Percentiles rank a stretch among this genome's conserved stretches.
These are phyloP conservation scores for Trichacis sp. DNA, from an alignment of 2,888 invertebrate genomes.

Conservation along the genomic window DNA sequence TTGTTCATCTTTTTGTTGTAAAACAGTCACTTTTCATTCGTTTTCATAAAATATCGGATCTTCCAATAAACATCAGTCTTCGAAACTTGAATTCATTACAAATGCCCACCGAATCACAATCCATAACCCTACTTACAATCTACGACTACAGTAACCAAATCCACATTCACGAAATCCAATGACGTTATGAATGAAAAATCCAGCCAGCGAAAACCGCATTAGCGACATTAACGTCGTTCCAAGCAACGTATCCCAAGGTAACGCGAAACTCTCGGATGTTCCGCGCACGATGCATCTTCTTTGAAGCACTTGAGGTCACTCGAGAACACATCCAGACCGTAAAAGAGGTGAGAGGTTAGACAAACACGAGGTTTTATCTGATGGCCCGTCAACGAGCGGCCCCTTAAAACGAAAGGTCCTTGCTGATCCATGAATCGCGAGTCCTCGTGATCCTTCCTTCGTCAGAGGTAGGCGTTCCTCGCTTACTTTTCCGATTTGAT, in stretches of 20 bases:
- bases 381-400: slow-evolving; percentile 64
- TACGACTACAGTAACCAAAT: too few relatives aligned
- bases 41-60: too few relatives aligned
- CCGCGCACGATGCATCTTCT: slow-evolving; percentile 54
- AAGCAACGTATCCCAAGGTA: not conserved
- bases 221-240: not conserved
- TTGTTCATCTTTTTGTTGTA: too few relatives aligned
- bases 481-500: slow-evolving; percentile 51
- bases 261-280: slow-evolving; percentile 9
- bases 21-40: too few relatives aligned
- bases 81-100: too few relatives aligned
- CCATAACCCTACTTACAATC: too few relatives aligned
- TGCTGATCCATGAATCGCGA: slow-evolving; percentile 45
- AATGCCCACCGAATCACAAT: too few relatives aligned
- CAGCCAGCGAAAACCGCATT: not conserved
- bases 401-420: slow-evolving; percentile 45
- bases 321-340: slow-evolving; percentile 49
- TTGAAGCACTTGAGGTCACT: slow-evolving; percentile 50
- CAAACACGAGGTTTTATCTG: slow-evolving; percentile 66
- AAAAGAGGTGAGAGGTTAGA: slow-evolving; percentile 66
- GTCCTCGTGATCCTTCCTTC: slow-evolving; percentile 44
- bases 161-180: too few relatives aligned
- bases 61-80: too few relatives aligned
- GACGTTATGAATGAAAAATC: too few relatives aligned
- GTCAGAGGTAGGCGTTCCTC: slow-evolving; percentile 46